Conservation (phyloP, 2,113 vertebrate species). For the zebrafish (Danio rerio) region DNA sequence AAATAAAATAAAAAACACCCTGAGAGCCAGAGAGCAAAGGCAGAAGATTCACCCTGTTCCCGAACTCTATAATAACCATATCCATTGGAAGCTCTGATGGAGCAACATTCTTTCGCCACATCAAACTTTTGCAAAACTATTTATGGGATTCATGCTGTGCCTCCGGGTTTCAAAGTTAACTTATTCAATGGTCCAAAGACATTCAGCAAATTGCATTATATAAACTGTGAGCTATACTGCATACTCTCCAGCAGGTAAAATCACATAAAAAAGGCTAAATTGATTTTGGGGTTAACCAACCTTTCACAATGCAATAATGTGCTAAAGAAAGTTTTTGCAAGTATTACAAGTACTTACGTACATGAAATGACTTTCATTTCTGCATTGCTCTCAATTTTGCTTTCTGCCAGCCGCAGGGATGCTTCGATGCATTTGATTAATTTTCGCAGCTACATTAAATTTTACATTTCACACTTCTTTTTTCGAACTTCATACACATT, state of each 20-base stretch:
- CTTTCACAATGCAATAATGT: constrained; percentile 22
- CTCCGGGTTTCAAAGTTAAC: constrained; percentile 26
- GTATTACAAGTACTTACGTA: constrained; percentile 9
- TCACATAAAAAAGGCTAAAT: constrained; percentile 23
- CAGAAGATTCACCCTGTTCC: neutral
- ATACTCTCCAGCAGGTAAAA: constrained; percentile 24
- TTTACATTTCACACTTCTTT: constrained; percentile 2
- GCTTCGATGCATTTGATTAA: constrained; percentile 19
- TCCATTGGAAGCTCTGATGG: constrained; percentile 2
- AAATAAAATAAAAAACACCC: neutral
- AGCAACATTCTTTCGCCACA: no score
- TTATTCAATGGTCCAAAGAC: constrained; percentile 33
- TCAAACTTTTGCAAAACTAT: constrained; percentile 27
- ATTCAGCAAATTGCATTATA: constrained; percentile 32
- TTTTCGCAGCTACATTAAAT: neutral
- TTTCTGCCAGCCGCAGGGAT: neutral
- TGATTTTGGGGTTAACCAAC: constrained; percentile 39
- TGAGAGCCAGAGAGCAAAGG: neutral
- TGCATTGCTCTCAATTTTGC: no score
- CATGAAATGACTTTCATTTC: constrained; percentile 28
- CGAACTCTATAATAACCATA: neutral
- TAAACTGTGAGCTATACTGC: constrained; percentile 12
- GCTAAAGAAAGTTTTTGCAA: constrained; percentile 32
- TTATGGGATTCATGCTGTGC: constrained; percentile 33
- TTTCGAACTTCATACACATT: neutral